Evolutionary conservation across 2,888 invertebrate genomes (phyloP).

Genomic region (Linhomoeus sp.): DNA sequence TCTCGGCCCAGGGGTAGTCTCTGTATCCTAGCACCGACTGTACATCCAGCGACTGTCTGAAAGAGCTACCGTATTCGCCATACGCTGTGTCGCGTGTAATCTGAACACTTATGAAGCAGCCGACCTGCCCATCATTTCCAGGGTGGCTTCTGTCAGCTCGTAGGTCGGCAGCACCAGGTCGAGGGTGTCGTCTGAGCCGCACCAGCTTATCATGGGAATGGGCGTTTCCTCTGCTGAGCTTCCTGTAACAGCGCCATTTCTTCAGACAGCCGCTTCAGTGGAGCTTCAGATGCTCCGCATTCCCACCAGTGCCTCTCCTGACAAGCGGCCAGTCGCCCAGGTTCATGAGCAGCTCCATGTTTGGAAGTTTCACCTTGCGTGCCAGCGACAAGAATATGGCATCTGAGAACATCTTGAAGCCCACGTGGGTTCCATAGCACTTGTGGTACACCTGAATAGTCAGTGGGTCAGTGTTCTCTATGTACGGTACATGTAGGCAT

Average conservation of each 20-base stretch:
- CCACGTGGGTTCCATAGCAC: constrained; percentile 82
- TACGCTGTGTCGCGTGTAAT: too few relatives aligned
- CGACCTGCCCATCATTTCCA: constrained; percentile 80
- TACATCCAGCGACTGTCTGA: too few relatives aligned
- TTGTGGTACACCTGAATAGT: constrained; percentile 47
- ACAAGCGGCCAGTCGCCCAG: constrained; percentile 82
- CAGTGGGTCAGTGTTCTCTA: too few relatives aligned
- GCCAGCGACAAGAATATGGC: constrained; percentile 57
- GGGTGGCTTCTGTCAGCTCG: constrained; percentile 69
- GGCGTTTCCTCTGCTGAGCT: constrained; percentile 40
- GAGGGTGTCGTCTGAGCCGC: constrained; percentile 59
- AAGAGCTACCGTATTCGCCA: too few relatives aligned
- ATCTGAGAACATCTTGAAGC: constrained; percentile 87
- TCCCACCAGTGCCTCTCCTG: too few relatives aligned
- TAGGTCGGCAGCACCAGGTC: constrained; percentile 89
- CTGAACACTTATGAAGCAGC: constrained; percentile 11
- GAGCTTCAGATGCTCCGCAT: too few relatives aligned
- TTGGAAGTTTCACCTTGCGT: constrained; percentile 58
- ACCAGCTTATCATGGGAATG: constrained; percentile 80
- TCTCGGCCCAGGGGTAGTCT: too few relatives aligned
- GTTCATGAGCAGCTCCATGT: constrained; percentile 72
- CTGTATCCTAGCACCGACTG: too few relatives aligned
- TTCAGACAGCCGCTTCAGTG: too few relatives aligned
- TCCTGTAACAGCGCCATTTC: too few relatives aligned
- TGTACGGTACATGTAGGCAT: too few relatives aligned